Percentiles rank a stretch among this genome's conserved stretches.
These are phyloP conservation scores for Marmota flaviventris DNA, from an alignment of 2,113 vertebrate genomes.

Conservation along the genomic window DNA sequence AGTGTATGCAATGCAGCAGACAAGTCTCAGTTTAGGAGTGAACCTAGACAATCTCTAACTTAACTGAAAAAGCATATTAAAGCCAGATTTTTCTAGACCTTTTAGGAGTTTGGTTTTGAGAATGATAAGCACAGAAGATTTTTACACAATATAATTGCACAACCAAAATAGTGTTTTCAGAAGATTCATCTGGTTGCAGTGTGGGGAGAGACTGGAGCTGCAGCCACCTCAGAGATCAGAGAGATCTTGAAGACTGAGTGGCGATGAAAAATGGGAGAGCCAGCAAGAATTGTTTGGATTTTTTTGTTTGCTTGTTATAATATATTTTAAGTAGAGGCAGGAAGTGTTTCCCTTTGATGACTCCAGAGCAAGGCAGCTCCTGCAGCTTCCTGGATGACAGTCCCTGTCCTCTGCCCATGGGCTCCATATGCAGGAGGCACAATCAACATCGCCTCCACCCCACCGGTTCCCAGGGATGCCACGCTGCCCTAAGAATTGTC, in stretches of 20 bases:
- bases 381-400: neutral
- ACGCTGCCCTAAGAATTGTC: neutral
- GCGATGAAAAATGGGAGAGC: neutral
- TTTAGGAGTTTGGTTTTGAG: slow-evolving; percentile 12
- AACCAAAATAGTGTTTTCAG: slow-evolving; percentile 22
- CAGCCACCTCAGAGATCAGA: neutral
- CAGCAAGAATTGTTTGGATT: neutral
- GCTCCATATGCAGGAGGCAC: neutral
- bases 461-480: neutral
- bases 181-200: neutral
- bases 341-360: neutral
- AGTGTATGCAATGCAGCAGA: neutral
- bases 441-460: neutral
- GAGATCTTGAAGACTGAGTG: neutral
- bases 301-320: neutral
- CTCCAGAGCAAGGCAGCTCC: neutral
- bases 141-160: slow-evolving; percentile 14
- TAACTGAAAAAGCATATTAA: neutral
- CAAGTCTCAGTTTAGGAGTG: neutral
- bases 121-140: slow-evolving; percentile 27
- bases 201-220: neutral
- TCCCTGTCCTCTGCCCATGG: neutral
- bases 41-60: neutral
- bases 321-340: neutral
- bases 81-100: slow-evolving; percentile 17